Conservation (phyloP, 2,888 invertebrate species). For the Himalopsyche anomala region DNA sequence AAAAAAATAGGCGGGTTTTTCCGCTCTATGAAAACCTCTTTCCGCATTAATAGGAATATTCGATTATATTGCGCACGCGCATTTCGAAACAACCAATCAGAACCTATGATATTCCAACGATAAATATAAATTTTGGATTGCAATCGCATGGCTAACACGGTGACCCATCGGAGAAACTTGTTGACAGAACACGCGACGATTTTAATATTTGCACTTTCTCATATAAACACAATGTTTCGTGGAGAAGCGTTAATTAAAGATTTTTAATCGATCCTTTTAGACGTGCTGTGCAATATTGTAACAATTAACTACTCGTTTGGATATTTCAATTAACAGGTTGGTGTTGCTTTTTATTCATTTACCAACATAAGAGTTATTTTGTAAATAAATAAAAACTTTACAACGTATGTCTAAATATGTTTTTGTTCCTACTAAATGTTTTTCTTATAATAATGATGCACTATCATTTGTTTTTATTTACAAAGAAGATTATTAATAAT, state of each 20-base stretch:
- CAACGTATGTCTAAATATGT: too few relatives aligned
- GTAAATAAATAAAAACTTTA: too few relatives aligned
- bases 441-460: too few relatives aligned
- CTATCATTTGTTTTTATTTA: too few relatives aligned
- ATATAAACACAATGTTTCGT: background rate
- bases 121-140: background rate
- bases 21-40: background rate
- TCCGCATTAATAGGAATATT: background rate
- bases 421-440: too few relatives aligned
- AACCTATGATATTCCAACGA: background rate
- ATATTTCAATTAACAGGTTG: background rate
- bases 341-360: background rate
- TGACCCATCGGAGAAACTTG: background rate
- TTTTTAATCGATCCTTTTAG: background rate
- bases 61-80: constrained; percentile 34
- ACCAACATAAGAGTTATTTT: too few relatives aligned
- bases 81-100: constrained; percentile 20
- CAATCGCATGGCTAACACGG: background rate
- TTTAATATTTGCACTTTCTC: constrained; percentile 23
- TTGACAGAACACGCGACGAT: background rate
- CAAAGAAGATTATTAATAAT: too few relatives aligned
- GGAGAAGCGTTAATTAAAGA: background rate
- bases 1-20: constrained; percentile 11
- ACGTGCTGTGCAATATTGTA: constrained; percentile 19
- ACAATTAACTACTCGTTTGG: background rate